These are phyloP conservation scores for Gymnarchus niloticus DNA, from an alignment of 2,113 vertebrate species.

Conservation along the genomic window DNA sequence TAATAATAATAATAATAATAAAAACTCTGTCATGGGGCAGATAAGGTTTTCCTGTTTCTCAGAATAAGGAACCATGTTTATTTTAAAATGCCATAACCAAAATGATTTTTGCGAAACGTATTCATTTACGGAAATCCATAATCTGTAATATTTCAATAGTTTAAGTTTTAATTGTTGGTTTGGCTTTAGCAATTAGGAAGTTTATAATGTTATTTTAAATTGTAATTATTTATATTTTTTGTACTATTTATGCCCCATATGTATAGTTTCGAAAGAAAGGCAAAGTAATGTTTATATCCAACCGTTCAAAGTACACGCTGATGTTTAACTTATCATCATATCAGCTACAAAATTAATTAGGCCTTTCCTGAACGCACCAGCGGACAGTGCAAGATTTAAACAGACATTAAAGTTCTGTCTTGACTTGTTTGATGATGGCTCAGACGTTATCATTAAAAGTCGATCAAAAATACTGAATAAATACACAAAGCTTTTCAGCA, in stretches of 20 bases:
- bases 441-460: slow-evolving; percentile 53
- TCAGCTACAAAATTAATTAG: slow-evolving; percentile 62
- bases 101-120: slow-evolving; percentile 8
- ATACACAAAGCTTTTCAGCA: slow-evolving; percentile 56
- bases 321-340: slow-evolving; percentile 61
- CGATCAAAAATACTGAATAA: slow-evolving; percentile 43
- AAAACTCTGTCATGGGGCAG: background rate
- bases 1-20: background rate
- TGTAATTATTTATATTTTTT: background rate
- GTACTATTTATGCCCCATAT: background rate
- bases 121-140: background rate
- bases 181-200: slow-evolving; percentile 1
- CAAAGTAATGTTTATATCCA: slow-evolving; percentile 33
- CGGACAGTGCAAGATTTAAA: slow-evolving; percentile 46
- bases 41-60: background rate
- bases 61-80: background rate
- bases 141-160: background rate
- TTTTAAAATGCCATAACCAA: background rate
- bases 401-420: slow-evolving; percentile 27
- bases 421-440: slow-evolving; percentile 41
- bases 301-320: slow-evolving; percentile 56
- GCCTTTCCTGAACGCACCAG: slow-evolving; percentile 44
- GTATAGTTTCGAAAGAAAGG: background rate
- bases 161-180: background rate
- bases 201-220: slow-evolving; percentile 10